phyloP scores from a whole-genome alignment of 2,888 invertebrate genomes.

The Diachrysia chrysitis region DNA sequence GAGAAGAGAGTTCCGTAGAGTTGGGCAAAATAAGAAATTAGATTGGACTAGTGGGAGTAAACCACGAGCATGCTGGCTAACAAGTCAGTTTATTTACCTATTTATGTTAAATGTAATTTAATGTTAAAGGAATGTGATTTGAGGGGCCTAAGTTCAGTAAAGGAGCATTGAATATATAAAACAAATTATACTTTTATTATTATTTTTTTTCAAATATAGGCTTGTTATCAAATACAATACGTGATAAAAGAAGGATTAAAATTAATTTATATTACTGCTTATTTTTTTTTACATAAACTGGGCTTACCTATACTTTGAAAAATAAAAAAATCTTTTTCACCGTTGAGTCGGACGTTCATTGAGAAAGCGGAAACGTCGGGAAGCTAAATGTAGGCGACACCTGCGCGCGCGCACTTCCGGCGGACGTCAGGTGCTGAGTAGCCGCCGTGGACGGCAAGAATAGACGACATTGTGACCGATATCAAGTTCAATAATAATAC shows the following conservation, averaged over 20 bases:
- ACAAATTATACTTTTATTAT: too few relatives aligned
- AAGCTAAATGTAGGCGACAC: conserved; percentile 56
- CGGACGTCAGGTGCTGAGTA: conserved; percentile 57
- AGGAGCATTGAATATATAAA: too few relatives aligned
- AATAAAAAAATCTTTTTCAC: background rate
- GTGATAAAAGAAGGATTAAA: background rate
- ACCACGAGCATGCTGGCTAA: too few relatives aligned
- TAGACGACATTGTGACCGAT: conserved; percentile 56
- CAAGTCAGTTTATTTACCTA: too few relatives aligned
- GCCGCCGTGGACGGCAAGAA: conserved; percentile 31
- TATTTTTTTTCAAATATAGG: too few relatives aligned
- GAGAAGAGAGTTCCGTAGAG: background rate
- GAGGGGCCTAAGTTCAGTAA: too few relatives aligned
- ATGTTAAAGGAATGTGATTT: too few relatives aligned
- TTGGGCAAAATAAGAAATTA: background rate
- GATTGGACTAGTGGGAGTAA: too few relatives aligned
- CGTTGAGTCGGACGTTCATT: conserved; percentile 40
- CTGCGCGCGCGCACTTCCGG: conserved; percentile 64
- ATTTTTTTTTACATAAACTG: background rate
- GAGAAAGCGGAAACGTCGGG: conserved; percentile 60
- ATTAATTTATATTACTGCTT: background rate
- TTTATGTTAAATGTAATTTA: too few relatives aligned
- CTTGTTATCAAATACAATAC: too few relatives aligned
- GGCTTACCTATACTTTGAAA: background rate
- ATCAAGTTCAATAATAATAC: conserved; percentile 55